A percentile compares a stretch with the other conserved stretches of the same genome.
These are phyloP conservation scores for Doris montereyensis DNA, from an alignment of 2,888 invertebrate species.

Conservation along the genomic window DNA sequence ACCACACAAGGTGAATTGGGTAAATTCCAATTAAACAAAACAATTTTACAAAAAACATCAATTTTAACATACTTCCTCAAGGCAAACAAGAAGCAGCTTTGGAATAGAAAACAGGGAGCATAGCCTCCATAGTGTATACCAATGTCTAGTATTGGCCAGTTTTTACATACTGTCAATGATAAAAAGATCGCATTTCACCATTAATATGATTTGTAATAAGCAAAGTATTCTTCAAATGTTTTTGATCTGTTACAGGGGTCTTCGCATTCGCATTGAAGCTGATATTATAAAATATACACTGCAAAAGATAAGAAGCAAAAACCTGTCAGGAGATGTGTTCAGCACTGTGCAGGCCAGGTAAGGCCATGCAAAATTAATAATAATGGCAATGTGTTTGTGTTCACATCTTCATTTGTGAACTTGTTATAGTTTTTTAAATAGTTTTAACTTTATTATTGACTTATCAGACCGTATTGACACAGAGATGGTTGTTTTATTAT, in stretches of 20 bases:
- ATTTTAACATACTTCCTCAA: no score
- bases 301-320: slow-evolving; percentile 79
- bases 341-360: slow-evolving; percentile 82
- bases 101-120: no score
- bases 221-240: background rate
- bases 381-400: background rate
- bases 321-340: slow-evolving; percentile 83
- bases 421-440: no score
- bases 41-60: no score
- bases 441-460: no score
- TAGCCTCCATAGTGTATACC: no score
- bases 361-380: slow-evolving; percentile 30
- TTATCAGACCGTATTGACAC: no score
- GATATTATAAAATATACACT: slow-evolving; percentile 78
- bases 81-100: no score
- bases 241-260: background rate
- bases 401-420: background rate
- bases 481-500: no score
- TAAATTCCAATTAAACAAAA: no score
- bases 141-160: no score
- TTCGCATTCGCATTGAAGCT: slow-evolving; percentile 76
- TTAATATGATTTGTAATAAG: background rate
- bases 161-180: background rate
- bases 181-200: background rate
- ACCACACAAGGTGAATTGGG: no score